These are phyloP conservation scores for Tenthredo livida DNA, from an alignment of 2,888 invertebrate genomes.

Conservation along the genomic window DNA sequence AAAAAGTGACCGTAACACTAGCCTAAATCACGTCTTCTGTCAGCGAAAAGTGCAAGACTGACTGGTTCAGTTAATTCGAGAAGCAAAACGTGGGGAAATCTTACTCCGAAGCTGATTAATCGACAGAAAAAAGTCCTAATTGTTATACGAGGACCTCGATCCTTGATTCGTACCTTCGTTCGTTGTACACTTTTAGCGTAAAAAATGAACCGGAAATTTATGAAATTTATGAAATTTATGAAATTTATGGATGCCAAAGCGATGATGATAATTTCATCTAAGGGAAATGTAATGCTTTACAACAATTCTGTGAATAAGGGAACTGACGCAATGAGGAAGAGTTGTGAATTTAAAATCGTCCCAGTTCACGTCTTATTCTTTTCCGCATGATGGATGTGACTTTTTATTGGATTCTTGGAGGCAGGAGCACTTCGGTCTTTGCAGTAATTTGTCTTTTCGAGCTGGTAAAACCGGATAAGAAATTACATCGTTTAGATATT, in stretches of 20 bases:
- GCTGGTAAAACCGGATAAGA: slow-evolving; percentile 31
- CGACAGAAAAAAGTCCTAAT: background rate
- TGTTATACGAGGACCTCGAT: background rate
- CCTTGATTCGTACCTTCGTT: background rate
- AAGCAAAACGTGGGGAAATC: slow-evolving; percentile 10
- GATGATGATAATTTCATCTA: background rate
- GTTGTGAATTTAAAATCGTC: slow-evolving; percentile 9
- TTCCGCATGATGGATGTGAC: slow-evolving; percentile 34
- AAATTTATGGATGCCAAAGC: background rate
- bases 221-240: background rate
- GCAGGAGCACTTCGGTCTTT: background rate
- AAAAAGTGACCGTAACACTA: slow-evolving; percentile 44
- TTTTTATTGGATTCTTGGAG: slow-evolving; percentile 25
- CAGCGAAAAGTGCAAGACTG: slow-evolving; percentile 16
- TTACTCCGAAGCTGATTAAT: slow-evolving; percentile 7
- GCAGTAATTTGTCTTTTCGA: slow-evolving; percentile 39
- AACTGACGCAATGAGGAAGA: background rate
- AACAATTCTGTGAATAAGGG: background rate
- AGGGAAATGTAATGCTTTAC: background rate
- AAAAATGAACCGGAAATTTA: background rate
- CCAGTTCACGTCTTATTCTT: slow-evolving; percentile 21
- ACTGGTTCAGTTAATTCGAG: slow-evolving; percentile 1
- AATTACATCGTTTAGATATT: slow-evolving; percentile 46
- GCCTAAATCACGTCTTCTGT: slow-evolving; percentile 34
- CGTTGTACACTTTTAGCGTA: background rate